Base-by-base conservation (phyloP, 2,113 vertebrate species). In the Mobula hypostoma region DNA sequence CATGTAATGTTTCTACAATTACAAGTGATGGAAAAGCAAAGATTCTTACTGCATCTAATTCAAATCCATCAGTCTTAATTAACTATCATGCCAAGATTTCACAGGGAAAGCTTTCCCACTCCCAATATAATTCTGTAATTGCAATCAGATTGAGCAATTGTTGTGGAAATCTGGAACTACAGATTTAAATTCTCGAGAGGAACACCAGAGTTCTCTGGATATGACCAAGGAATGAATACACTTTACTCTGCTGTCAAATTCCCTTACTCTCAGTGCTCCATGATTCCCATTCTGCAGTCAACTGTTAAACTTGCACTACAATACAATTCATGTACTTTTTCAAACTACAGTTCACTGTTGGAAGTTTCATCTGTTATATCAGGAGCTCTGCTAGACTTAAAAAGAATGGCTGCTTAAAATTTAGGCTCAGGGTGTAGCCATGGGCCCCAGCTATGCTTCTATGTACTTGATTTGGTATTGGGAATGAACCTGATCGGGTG, bases 261-360 rank as follows among this genome's bases (percentile, higher is more conserved):
- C 11, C 29, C 83, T 56, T 29, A 61, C 83, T 24, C 27, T 21
- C 80, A 83, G 80, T 24, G 15, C 21, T 58, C 56, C 27, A 4
- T 24, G 12, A n/a, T 29, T 56, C 56, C 24, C 2, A 9, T 40
- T 83, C 40, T 56, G 56, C 58, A 29, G 83, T 87, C 24, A 87
- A 24, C 56, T 87, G 83, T 61, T 87, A 87, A 87, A 87, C 83
- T 87, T 85, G 48, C 48, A 61, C 83, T 87, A 87, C 48, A 87
- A 61, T 87, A 56, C 58, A 87, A 56, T 29, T 87, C 83, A 87
- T 87, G 56, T 87, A 61, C 61, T 56, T 61, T 87, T 87, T 29
- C 58, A 61, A 61, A n/a, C 83, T 29, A 61, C 21, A 12, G 58
- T 29, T 14, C 61, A 63, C 83, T 24, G 61, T 27, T 12, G 83